phyloP scores from a whole-genome alignment of 1,140 invertebrate species.

The Phymorhynchus buccinoides region DNA sequence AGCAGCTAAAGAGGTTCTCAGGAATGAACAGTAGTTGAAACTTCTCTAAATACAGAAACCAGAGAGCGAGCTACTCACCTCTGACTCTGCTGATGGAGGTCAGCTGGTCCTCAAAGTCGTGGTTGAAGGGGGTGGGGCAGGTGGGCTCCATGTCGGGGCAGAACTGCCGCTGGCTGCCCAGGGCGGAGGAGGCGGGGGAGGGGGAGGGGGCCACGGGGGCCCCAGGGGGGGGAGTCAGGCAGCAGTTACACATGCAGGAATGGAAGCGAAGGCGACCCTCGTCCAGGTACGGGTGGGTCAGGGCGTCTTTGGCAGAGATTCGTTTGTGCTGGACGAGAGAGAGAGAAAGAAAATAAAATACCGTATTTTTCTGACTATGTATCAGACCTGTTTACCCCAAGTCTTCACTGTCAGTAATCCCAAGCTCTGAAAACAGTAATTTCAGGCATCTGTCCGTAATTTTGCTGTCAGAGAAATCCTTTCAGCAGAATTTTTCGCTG shows the following conservation, averaged over 20 bases:
- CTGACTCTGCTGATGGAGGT: conserved; percentile 93
- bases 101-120: conserved; percentile 94
- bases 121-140: conserved; percentile 90
- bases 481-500: too few species aligned
- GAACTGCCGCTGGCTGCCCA: conserved; percentile 85
- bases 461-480: too few species aligned
- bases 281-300: conserved; percentile 96
- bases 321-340: conserved; percentile 84
- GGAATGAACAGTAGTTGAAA: too few species aligned
- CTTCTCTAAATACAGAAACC: too few species aligned
- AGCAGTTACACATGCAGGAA: conserved; percentile 99
- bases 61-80: conserved; percentile 83
- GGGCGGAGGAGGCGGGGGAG: conserved; percentile 54
- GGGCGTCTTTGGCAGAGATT: conserved; percentile 93
- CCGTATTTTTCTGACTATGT: too few species aligned
- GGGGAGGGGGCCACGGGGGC: too few species aligned
- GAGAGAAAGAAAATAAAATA: too few species aligned
- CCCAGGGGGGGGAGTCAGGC: conserved; percentile 78
- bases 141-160: conserved; percentile 93
- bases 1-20: too few species aligned
- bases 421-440: too few species aligned
- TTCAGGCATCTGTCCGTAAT: too few species aligned
- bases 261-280: conserved; percentile 98
- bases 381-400: too few species aligned
- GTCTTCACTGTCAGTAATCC: too few species aligned